phyloP scores from a whole-genome alignment of 2,113 vertebrate genomes.

The Cyphomyrus discorhynchus region DNA sequence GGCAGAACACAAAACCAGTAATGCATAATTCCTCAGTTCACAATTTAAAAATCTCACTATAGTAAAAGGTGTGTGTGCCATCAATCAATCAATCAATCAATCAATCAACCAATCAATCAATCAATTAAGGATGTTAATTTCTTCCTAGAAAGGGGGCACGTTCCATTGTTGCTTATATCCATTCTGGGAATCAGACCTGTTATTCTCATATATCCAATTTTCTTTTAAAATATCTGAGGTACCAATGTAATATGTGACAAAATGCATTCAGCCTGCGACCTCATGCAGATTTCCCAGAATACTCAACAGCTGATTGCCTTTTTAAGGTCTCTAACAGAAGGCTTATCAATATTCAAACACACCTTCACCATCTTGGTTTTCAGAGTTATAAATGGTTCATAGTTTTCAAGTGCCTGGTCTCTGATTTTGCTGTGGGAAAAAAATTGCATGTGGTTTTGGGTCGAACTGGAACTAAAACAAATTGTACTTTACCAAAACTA shows the following conservation, averaged over 20 bases:
- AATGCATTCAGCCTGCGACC: neutral
- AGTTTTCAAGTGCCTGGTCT: neutral
- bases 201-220: neutral
- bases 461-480: neutral
- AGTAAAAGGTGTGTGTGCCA: neutral
- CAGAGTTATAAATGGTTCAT: neutral
- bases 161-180: neutral
- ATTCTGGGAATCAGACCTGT: neutral
- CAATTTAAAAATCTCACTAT: neutral
- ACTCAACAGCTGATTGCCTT: slow-evolving; percentile 16
- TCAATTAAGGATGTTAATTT: neutral
- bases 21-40: slow-evolving; percentile 4
- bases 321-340: slow-evolving; percentile 8
- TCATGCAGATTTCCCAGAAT: slow-evolving; percentile 1
- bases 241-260: neutral
- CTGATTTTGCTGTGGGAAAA: neutral
- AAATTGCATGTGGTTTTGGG: neutral
- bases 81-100: neutral
- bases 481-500: neutral
- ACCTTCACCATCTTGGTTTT: neutral
- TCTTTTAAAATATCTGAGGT: neutral
- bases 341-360: slow-evolving; percentile 19
- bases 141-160: neutral
- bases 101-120: too few relatives aligned
- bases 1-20: slow-evolving; percentile 28